Percentiles rank a stretch among this genome's conserved stretches.
These are phyloP conservation scores for Rhyacophila evoluta DNA, from an alignment of 2,888 invertebrate species.

Conservation along the genomic window DNA sequence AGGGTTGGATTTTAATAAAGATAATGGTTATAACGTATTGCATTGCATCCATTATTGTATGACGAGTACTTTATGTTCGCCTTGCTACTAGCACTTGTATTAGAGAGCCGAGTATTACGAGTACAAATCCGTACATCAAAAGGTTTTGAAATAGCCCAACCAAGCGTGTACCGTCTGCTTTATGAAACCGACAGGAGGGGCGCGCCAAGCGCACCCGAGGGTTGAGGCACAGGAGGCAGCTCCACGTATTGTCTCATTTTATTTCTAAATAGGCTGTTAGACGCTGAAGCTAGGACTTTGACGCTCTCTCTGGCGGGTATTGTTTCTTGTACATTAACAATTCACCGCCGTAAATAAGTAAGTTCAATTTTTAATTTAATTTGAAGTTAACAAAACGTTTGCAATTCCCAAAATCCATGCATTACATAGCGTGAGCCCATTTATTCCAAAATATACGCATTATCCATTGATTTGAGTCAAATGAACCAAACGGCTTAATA, in stretches of 20 bases:
- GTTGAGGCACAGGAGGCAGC: background rate
- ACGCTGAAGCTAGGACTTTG: constrained; percentile 10
- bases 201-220: background rate
- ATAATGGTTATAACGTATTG: constrained; percentile 13
- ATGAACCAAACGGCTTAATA: too few species aligned
- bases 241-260: constrained; percentile 14
- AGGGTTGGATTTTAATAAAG: constrained; percentile 19
- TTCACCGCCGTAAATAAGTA: background rate
- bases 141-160: constrained; percentile 22
- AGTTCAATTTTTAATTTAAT: too few species aligned
- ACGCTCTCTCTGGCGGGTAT: background rate
- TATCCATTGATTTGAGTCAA: too few species aligned
- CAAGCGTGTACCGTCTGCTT: constrained; percentile 22
- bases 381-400: too few species aligned
- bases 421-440: too few species aligned
- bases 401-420: too few species aligned
- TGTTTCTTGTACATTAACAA: background rate
- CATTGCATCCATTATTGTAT: background rate
- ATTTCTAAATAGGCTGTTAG: constrained; percentile 24
- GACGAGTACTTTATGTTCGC: background rate
- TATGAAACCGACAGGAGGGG: background rate
- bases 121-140: constrained; percentile 14
- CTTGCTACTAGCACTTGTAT: background rate
- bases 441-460: too few species aligned
- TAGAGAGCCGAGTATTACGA: background rate